Evolutionary conservation across 2,113 vertebrate genomes (phyloP), one percentile per base, ranked within the genome.

Genomic region (Sphaerodactylus townsendi): DNA sequence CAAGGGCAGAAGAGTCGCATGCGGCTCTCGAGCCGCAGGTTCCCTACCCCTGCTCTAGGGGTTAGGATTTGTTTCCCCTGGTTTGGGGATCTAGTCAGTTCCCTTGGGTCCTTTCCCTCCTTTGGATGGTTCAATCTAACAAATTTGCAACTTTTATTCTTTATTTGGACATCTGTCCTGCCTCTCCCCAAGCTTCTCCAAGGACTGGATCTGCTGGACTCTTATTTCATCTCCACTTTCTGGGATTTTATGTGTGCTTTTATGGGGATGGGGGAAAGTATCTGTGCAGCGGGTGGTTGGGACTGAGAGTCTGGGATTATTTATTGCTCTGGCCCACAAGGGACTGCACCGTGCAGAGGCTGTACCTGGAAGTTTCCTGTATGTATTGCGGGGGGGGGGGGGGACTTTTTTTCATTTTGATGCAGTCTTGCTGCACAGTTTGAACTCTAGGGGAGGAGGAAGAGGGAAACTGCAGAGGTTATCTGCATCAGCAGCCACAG

Each of bases 341-440:
- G 56, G 56, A 25, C 6, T 59, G 19, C 21, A 23, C 56, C 56
- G 56, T 50, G 7, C 56, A 4, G 8, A 59, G 56, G 56, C 56
- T 59, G 56, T 7, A 23, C 21, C 56, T 59, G 56, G 79, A 71
- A 76, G 1, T 79, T 2, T 21, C 1, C 72, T 0, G 1, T 23
- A 2, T 59, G 82, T 39, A 0, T 2, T 23, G 56, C 56, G n/a
- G n/a, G n/a, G n/a, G n/a, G n/a, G 13, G 13, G 13, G 13, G 13
- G 13, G 9, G 9, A 44, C 4, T 14, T 6, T 15, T 8, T 28
- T 53, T 15, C 0, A 19, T 92, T 91, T 92, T 95, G 93, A 92
- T 96, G 96, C 96, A 93, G 95, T 93, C 92, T 81, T 83, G 91
- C 95, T 94, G 96, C 95, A 93, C n/a, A n/a, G 95, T 94, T 92